Conservation (phyloP, 2,797 vertebrate species). For the Anabas testudineus region DNA sequence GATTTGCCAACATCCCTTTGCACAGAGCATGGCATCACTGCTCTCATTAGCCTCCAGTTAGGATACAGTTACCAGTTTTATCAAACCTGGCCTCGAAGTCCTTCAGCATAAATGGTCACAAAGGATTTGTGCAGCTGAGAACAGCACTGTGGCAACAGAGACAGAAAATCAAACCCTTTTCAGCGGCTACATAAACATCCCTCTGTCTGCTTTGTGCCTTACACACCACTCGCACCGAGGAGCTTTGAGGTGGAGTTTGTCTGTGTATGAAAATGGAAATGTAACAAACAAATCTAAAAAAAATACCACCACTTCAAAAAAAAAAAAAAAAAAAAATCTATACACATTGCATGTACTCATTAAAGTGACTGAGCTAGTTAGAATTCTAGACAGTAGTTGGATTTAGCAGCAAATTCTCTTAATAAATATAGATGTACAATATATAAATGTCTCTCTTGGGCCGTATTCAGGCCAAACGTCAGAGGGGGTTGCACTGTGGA, state of each 20-base stretch:
- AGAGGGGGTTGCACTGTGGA: conserved; percentile 46
- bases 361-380: conserved; percentile 86
- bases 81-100: conserved; percentile 55
- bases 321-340: conserved; percentile 81
- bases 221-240: conserved; percentile 31
- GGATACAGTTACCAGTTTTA: conserved; percentile 34
- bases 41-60: conserved; percentile 43
- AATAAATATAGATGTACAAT: conserved; percentile 97
- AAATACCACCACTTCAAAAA: conserved; percentile 74
- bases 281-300: conserved; percentile 57
- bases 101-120: conserved; percentile 55
- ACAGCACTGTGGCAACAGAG: conserved; percentile 36
- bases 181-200: conserved; percentile 62
- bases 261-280: conserved; percentile 67
- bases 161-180: conserved; percentile 38
- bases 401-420: conserved; percentile 94
- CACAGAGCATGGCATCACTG: conserved; percentile 34
- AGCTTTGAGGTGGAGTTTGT: conserved; percentile 52
- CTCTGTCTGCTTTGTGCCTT: conserved; percentile 8
- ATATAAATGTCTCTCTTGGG: conserved; percentile 78
- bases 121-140: conserved; percentile 39
- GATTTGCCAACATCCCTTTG: conserved; percentile 52
- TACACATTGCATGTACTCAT: conserved; percentile 85
- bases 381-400: conserved; percentile 95
- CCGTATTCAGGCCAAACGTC: conserved; percentile 55